These are phyloP conservation scores for Leucania comma DNA, from an alignment of 2,888 invertebrate species.

Conservation along the genomic window DNA sequence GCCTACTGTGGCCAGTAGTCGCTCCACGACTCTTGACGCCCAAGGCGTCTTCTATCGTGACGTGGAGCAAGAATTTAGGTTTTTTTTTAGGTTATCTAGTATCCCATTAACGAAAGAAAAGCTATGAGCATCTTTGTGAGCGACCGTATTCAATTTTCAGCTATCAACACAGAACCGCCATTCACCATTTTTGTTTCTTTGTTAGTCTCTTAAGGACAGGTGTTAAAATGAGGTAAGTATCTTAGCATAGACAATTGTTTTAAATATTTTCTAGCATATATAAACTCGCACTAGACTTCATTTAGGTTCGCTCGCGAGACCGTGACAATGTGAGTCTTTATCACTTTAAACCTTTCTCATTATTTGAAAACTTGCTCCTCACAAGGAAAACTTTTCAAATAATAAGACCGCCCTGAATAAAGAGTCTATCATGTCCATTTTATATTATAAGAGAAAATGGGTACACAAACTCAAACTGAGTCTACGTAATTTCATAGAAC, in stretches of 20 bases:
- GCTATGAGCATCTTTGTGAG: not conserved
- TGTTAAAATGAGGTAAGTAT: not conserved
- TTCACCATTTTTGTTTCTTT: not conserved
- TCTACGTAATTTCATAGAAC: conserved; percentile 28
- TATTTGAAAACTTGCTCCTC: conserved; percentile 52
- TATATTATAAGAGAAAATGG: conserved; percentile 24
- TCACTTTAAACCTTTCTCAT: conserved; percentile 60
- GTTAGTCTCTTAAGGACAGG: not conserved
- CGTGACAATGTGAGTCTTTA: conserved; percentile 52
- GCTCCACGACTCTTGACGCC: no score
- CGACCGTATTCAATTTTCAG: no score
- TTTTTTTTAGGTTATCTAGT: not conserved
- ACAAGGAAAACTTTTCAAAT: conserved; percentile 52
- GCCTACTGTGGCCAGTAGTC: no score
- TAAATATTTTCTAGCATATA: conserved; percentile 14
- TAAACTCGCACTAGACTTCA: conserved; percentile 34
- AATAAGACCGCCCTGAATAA: conserved; percentile 43
- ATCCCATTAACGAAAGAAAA: not conserved
- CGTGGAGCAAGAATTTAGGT: no score
- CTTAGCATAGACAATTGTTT: not conserved
- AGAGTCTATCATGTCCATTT: conserved; percentile 27
- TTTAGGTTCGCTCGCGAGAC: conserved; percentile 33
- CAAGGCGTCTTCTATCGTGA: no score
- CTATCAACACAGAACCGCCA: not conserved
- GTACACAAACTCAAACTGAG: not conserved